Percentiles rank a stretch among this genome's conserved stretches.
These are phyloP conservation scores for Paedocypris sp. DNA, from an alignment of 2,113 vertebrate genomes.

Conservation along the genomic window DNA sequence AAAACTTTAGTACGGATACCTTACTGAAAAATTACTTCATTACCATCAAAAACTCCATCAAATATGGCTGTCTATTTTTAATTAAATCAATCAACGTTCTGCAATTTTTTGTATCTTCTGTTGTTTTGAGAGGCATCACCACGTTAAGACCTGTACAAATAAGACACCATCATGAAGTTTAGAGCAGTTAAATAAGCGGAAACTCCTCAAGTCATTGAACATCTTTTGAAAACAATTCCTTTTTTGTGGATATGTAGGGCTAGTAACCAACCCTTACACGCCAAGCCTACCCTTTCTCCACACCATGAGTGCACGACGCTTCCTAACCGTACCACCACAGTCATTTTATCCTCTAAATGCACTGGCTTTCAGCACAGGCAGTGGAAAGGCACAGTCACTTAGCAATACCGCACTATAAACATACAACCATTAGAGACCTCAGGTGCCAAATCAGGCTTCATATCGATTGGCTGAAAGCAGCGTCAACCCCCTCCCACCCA, in stretches of 20 bases:
- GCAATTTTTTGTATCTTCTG: too few relatives aligned
- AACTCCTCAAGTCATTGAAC: conserved; percentile 45
- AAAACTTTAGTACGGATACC: too few relatives aligned
- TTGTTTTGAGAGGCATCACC: too few relatives aligned
- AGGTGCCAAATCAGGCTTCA: conserved; percentile 36
- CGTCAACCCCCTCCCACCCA: too few relatives aligned
- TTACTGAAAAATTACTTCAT: too few relatives aligned
- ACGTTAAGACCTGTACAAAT: too few relatives aligned
- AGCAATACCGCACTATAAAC: conserved; percentile 44
- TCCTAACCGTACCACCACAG: conserved; percentile 7
- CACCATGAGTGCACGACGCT: conserved; percentile 12
- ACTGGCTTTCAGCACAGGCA: conserved; percentile 29
- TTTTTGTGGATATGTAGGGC: conserved; percentile 33
- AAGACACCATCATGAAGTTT: too few relatives aligned
- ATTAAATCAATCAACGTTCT: too few relatives aligned
- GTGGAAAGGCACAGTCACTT: conserved; percentile 44
- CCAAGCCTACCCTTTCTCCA: background rate
- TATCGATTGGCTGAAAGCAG: conserved; percentile 35
- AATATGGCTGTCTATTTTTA: too few relatives aligned
- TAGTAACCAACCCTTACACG: background rate
- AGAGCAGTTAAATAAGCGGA: too few relatives aligned
- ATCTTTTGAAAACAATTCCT: conserved; percentile 46
- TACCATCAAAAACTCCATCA: too few relatives aligned
- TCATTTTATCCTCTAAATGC: conserved; percentile 42
- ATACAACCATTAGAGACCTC: conserved; percentile 47